These are phyloP conservation scores for Apodemia hepburni DNA, from an alignment of 2,888 invertebrate species.

Conservation along the genomic window DNA sequence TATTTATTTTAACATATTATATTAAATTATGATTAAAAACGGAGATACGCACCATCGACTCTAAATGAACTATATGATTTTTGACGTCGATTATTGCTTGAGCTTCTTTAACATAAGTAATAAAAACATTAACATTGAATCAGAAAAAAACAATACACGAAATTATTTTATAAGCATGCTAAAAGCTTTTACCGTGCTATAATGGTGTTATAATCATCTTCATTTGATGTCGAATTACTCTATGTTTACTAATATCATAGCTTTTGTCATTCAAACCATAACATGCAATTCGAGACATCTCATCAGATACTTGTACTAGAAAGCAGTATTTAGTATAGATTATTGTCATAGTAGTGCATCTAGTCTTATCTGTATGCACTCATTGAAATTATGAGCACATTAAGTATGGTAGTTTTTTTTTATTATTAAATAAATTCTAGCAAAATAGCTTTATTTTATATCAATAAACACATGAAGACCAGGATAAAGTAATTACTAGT, in stretches of 20 bases:
- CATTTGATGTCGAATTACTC: conserved; percentile 15
- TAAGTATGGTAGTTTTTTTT: neutral
- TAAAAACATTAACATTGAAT: neutral
- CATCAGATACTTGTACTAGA: neutral
- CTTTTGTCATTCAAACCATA: conserved; percentile 14
- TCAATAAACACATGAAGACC: too few relatives aligned
- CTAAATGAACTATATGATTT: conserved; percentile 9
- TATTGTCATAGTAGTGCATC: neutral
- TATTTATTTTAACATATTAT: conserved; percentile 6
- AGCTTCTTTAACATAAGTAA: neutral
- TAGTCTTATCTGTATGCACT: neutral
- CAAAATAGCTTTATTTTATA: too few relatives aligned
- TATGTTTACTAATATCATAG: conserved; percentile 15
- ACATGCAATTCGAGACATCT: neutral
- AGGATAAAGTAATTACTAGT: neutral
- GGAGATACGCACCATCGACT: conserved; percentile 3
- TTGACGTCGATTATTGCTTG: conserved; percentile 9
- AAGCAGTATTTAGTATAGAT: conserved; percentile 8
- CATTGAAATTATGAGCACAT: conserved; percentile 1
- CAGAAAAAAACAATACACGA: neutral
- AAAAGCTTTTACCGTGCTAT: conserved; percentile 4
- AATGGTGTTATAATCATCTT: conserved; percentile 6
- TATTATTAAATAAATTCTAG: too few relatives aligned
- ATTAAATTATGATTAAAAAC: conserved; percentile 1
- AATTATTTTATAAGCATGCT: conserved; percentile 4